phyloP scores from a whole-genome alignment of 2,888 invertebrate genomes.

The Dimorphilus gyrociliatus region DNA sequence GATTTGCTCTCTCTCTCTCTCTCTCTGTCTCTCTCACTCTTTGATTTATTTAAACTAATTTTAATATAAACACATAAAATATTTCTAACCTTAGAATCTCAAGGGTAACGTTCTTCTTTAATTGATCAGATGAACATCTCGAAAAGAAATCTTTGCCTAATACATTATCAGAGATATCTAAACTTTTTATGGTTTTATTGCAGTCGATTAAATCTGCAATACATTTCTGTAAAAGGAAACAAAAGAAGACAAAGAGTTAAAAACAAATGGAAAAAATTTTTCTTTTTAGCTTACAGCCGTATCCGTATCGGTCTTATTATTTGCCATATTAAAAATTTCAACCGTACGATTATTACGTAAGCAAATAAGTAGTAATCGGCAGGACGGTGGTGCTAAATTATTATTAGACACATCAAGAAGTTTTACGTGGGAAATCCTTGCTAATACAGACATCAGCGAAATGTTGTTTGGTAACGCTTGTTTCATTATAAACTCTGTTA shows the following conservation, averaged over 20 bases:
- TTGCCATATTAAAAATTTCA: slow-evolving; percentile 17
- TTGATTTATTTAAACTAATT: too few species aligned
- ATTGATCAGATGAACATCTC: slow-evolving; percentile 18
- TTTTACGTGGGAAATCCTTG: too few species aligned
- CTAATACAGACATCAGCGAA: too few species aligned
- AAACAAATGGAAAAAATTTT: background rate
- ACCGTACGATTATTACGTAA: slow-evolving; percentile 17
- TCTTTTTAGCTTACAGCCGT: slow-evolving; percentile 16
- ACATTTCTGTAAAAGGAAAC: slow-evolving; percentile 14
- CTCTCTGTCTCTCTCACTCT: too few species aligned
- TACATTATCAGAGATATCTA: slow-evolving; percentile 23
- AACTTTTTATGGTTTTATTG: slow-evolving; percentile 15
- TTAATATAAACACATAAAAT: too few species aligned
- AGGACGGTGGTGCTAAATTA: slow-evolving; percentile 19
- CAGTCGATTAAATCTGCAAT: slow-evolving; percentile 17
- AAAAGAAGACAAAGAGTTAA: background rate
- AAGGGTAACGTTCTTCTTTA: slow-evolving; percentile 17
- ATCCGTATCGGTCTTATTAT: slow-evolving; percentile 22
- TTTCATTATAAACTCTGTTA: too few species aligned
- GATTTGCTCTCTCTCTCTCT: too few species aligned
- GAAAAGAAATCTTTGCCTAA: slow-evolving; percentile 26
- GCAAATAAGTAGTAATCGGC: slow-evolving; percentile 18
- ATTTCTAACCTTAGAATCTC: slow-evolving; percentile 9
- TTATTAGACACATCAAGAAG: slow-evolving; percentile 20
- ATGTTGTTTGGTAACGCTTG: too few species aligned